A percentile compares a stretch with the other conserved stretches of the same genome.
These are phyloP conservation scores for Smittia aterrima DNA, from an alignment of 2,888 invertebrate genomes.

Conservation along the genomic window DNA sequence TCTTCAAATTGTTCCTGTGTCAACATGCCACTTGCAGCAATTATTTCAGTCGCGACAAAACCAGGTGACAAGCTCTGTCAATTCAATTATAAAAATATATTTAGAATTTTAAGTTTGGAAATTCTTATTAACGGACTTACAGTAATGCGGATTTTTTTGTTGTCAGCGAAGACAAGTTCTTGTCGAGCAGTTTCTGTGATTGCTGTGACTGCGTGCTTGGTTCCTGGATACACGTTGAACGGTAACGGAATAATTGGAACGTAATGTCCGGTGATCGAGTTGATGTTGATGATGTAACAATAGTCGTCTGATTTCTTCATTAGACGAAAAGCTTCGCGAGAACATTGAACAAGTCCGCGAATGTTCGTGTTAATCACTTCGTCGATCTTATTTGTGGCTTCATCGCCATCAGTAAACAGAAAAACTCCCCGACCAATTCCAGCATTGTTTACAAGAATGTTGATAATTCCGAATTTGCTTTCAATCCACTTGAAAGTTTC, in stretches of 20 bases:
- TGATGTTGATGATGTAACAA: constrained; percentile 55
- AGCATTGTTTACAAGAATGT: constrained; percentile 61
- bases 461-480: constrained; percentile 55
- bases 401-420: not conserved
- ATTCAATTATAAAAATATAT: not conserved
- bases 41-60: constrained; percentile 54
- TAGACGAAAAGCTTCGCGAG: constrained; percentile 55
- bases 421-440: constrained; percentile 51
- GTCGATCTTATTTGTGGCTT: constrained; percentile 45
- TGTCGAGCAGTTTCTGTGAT: constrained; percentile 50
- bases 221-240: constrained; percentile 49
- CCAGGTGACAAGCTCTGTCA: constrained; percentile 55
- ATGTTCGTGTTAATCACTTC: constrained; percentile 55
- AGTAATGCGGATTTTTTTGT: constrained; percentile 50
- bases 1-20: too few relatives aligned
- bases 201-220: constrained; percentile 51
- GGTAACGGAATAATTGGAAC: constrained; percentile 25
- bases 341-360: constrained; percentile 54
- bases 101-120: too few relatives aligned
- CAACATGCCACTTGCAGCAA: constrained; percentile 45
- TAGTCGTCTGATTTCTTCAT: constrained; percentile 53
- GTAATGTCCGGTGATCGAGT: constrained; percentile 43
- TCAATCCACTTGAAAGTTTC: constrained; percentile 57
- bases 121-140: constrained; percentile 46
- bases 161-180: constrained; percentile 47